Conservation (phyloP, 2,797 vertebrate genomes). For the Acestrorhynchus altus region DNA sequence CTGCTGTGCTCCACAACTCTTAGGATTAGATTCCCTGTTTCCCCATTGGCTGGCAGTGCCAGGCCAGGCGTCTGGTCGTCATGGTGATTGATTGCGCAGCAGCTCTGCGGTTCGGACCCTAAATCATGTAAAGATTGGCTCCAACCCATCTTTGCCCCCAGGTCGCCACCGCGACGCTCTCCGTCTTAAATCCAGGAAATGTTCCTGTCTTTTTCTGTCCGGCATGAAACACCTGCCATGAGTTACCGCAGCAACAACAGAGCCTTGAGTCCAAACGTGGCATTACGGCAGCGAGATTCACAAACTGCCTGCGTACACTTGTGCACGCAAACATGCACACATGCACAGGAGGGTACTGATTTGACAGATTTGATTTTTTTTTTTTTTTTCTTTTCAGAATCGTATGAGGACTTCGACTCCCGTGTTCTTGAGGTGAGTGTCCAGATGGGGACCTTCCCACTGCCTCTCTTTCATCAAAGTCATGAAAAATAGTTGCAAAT, state of each 20-base stretch:
- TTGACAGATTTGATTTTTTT: neutral
- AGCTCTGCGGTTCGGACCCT: slow-evolving; percentile 19
- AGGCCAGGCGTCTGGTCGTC: slow-evolving; percentile 28
- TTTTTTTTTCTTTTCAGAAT: slow-evolving; percentile 79
- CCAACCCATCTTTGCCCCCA: slow-evolving; percentile 25
- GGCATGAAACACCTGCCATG: slow-evolving; percentile 31
- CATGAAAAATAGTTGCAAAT: no score
- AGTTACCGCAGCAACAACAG: slow-evolving; percentile 16
- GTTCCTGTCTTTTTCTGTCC: neutral
- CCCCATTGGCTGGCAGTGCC: slow-evolving; percentile 26
- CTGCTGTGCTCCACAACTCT: slow-evolving; percentile 8
- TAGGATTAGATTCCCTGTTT: slow-evolving; percentile 40
- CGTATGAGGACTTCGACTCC: slow-evolving; percentile 88
- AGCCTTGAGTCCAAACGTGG: slow-evolving; percentile 16
- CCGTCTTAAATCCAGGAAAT: slow-evolving; percentile 15
- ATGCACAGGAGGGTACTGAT: neutral
- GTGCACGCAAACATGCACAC: neutral
- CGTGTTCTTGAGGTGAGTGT: slow-evolving; percentile 91
- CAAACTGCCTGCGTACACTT: neutral
- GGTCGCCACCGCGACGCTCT: slow-evolving; percentile 4
- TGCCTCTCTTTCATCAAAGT: no score
- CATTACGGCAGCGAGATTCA: slow-evolving; percentile 4
- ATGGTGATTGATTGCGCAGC: slow-evolving; percentile 55
- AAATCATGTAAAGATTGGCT: slow-evolving; percentile 47
- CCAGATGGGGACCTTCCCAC: neutral